A percentile compares a stretch with the other conserved stretches of the same genome.
Evolutionary conservation across 2,797 vertebrate species (phyloP).

Genomic region (Chiloscyllium punctatum): DNA sequence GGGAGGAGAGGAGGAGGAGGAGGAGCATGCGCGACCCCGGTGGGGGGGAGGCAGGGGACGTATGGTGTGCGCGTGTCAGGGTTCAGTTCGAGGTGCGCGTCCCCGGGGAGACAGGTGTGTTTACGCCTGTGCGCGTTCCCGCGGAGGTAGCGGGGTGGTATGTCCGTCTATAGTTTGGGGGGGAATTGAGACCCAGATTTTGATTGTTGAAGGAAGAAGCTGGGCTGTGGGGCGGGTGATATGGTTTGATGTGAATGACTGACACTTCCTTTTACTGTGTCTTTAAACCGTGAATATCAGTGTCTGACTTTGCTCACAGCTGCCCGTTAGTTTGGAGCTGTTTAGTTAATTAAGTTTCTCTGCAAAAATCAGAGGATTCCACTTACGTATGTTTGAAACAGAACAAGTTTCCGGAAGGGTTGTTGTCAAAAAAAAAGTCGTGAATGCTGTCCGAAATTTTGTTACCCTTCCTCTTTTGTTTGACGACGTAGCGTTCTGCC

Average conservation of each 20-base stretch:
- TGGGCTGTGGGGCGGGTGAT: neutral
- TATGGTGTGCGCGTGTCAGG: too few species aligned
- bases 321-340: neutral
- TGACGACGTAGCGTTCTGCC: neutral
- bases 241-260: neutral
- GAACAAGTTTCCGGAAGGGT: neutral
- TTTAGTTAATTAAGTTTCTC: neutral
- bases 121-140: too few species aligned
- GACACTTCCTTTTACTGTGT: neutral
- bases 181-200: too few species aligned
- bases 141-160: too few species aligned
- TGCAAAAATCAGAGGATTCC: neutral
- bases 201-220: too few species aligned
- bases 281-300: neutral
- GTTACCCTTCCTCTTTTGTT: neutral
- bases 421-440: neutral
- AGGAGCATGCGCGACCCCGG: neutral
- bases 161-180: too few species aligned
- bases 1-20: too few species aligned
- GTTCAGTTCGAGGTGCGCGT: neutral
- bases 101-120: neutral
- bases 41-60: too few species aligned
- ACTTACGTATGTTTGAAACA: neutral
- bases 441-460: neutral
- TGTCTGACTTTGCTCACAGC: too few species aligned